A percentile compares a stretch with the other conserved stretches of the same genome.
Evolutionary conservation across 2,113 vertebrate species (phyloP).

Genomic region (Cyanoliseus patagonus): DNA sequence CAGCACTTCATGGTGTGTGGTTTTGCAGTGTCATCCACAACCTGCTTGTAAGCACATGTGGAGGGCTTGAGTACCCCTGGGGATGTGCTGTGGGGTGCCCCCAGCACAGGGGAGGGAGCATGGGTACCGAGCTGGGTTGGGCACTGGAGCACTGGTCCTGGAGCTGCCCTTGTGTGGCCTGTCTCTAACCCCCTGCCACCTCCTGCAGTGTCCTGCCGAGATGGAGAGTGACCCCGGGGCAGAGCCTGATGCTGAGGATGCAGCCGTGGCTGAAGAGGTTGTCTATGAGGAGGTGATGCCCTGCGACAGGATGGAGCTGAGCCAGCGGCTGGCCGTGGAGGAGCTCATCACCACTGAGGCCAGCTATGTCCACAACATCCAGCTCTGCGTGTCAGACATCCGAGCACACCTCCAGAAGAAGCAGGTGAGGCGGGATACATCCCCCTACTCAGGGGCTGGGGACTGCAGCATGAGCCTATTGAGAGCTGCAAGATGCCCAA

Average conservation of each 20-base stretch:
- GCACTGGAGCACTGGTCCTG: fast-evolving
- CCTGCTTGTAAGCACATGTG: too few species aligned
- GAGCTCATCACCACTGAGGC: constrained; percentile 88
- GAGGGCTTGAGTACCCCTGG: neutral
- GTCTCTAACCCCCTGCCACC: neutral
- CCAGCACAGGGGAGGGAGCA: neutral
- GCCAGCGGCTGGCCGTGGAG: constrained; percentile 80
- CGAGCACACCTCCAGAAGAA: constrained; percentile 78
- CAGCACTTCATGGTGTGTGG: neutral
- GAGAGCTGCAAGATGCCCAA: fast-evolving
- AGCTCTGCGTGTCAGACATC: constrained; percentile 80
- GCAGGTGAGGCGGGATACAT: neutral
- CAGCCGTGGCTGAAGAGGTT: neutral
- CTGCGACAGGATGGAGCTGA: constrained; percentile 71
- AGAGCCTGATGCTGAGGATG: neutral
- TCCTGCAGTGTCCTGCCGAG: neutral
- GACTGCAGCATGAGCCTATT: neutral
- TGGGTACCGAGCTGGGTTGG: fast-evolving
- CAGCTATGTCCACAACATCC: constrained; percentile 83
- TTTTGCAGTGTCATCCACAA: neutral
- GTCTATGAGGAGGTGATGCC: constrained; percentile 39
- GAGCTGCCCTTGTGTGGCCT: neutral
- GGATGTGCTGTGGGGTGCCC: neutral
- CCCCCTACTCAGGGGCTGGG: neutral
- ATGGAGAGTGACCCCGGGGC: constrained; percentile 73